Base-by-base conservation (phyloP, 2,113 vertebrate genomes). In the Nasalis larvatus region DNA sequence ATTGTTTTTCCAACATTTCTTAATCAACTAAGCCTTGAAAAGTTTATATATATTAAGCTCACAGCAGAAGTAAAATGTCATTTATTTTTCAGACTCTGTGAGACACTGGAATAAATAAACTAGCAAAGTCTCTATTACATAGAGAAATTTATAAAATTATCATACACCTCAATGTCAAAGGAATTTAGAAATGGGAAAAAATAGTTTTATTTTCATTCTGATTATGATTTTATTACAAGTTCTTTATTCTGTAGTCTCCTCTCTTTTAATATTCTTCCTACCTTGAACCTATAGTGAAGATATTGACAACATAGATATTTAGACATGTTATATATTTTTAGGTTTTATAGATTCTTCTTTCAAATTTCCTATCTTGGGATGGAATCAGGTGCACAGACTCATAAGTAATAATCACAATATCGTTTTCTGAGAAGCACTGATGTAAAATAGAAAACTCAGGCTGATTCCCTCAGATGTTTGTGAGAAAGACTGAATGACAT, bases 1-100 rank as follows among this genome's bases (percentile, higher is more conserved):
- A 85, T 69, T 96, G 52, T 91, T 97, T 95, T 93, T 56, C 12
- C 40, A 95, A 73, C 16, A 77, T 60, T 87, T 77, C 8, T 45
- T 52, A 94, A 91, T 88, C 71, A 18, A 73, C 17, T 80, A 93
- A 93, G 21, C 1, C 21, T 86, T 74, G 8, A 85, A 73, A 94
- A 88, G 6, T 92, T 83, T 81, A 54, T 47, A 52, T 91, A 63
- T 73, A 32, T 40, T 69, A 92, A 88, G 18, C 45, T 85, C 42
- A 83, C 17, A 76, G 9, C 92, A 87, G 14, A 6, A 77, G 21
- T 78, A 86, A 47, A 42, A 60, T 40, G 5, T 88, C 23, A 68
- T 35, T 63, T 84, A 82, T 66, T 96, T 66, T 90, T 45, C 18
- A 58, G 27, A 13, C 3, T 84, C 23, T 85, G 69, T 83, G 49